Evolutionary conservation across 2,797 vertebrate genomes (phyloP).

Genomic region (Amphiprion clarkii): DNA sequence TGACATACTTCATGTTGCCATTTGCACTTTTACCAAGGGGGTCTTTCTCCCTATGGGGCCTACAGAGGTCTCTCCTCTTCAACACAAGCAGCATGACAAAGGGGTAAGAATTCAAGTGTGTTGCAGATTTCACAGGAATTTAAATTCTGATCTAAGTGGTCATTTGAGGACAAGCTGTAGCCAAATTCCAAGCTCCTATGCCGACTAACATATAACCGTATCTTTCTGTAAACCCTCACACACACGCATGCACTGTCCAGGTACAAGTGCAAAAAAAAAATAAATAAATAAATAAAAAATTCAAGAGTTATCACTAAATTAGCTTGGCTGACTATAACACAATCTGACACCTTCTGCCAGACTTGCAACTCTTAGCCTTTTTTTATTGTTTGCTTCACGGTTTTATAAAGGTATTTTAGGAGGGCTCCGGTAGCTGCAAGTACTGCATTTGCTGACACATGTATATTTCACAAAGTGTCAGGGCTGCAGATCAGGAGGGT

Average conservation of each 20-base stretch:
- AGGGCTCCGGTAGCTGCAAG: slow-evolving; percentile 64
- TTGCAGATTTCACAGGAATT: slow-evolving; percentile 39
- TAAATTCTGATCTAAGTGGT: slow-evolving; percentile 23
- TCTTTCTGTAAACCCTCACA: slow-evolving; percentile 23
- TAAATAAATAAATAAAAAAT: slow-evolving; percentile 18
- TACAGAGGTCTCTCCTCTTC: slow-evolving; percentile 47
- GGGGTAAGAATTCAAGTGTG: slow-evolving; percentile 22
- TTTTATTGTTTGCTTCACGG: slow-evolving; percentile 73
- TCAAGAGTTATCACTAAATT: slow-evolving; percentile 67
- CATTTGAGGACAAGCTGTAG: slow-evolving; percentile 23
- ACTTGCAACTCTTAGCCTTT: slow-evolving; percentile 76
- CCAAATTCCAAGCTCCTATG: background rate
- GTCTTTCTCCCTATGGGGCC: slow-evolving; percentile 49
- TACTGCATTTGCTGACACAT: slow-evolving; percentile 79
- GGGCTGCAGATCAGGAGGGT: slow-evolving; percentile 68
- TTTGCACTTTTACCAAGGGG: slow-evolving; percentile 74
- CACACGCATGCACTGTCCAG: slow-evolving; percentile 23
- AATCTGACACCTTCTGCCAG: slow-evolving; percentile 80
- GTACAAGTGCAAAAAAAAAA: slow-evolving; percentile 11
- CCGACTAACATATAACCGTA: slow-evolving; percentile 3
- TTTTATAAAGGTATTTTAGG: slow-evolving; percentile 77
- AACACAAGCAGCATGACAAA: slow-evolving; percentile 31
- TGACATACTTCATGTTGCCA: slow-evolving; percentile 77
- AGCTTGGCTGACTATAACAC: slow-evolving; percentile 74
- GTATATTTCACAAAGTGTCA: slow-evolving; percentile 79